Percentiles rank a stretch among this genome's conserved stretches.
phyloP scores from a whole-genome alignment of 2,888 invertebrate species.

The Caenorhabditis zanzibari region DNA sequence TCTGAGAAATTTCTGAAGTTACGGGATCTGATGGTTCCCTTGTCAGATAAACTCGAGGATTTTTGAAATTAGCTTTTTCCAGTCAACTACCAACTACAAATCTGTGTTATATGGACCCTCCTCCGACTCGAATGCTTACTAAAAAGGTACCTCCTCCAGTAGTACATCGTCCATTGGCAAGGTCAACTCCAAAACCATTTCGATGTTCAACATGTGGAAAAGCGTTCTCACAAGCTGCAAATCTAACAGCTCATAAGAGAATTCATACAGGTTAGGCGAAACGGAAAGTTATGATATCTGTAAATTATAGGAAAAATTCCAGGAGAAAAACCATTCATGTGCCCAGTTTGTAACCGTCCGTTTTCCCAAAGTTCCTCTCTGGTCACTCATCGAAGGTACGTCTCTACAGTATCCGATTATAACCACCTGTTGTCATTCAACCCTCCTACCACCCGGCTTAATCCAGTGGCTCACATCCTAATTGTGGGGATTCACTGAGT shows the following conservation, averaged over 20 bases:
- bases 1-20: no score
- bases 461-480: not conserved
- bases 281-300: no score
- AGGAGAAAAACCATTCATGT: conserved; percentile 98
- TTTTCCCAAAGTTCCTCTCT: conserved; percentile 96
- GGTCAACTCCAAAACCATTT: conserved; percentile 63
- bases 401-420: not conserved
- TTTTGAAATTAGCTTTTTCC: not conserved
- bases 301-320: conserved; percentile 84
- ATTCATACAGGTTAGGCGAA: conserved; percentile 87
- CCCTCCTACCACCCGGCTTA: conserved; percentile 22
- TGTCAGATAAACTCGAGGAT: no score
- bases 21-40: no score
- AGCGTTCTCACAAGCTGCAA: conserved; percentile 90
- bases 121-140: conserved; percentile 11
- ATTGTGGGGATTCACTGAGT: conserved; percentile 29
- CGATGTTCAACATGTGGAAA: conserved; percentile 88
- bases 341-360: conserved; percentile 96
- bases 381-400: conserved; percentile 95
- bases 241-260: conserved; percentile 96
- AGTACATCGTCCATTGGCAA: conserved; percentile 16
- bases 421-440: conserved; percentile 8
- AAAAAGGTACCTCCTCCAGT: conserved; percentile 1
- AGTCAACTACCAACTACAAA: conserved; percentile 7
- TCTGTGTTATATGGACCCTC: conserved; percentile 39